These are phyloP conservation scores for Diglossa cyanea DNA, from an alignment of 2,797 vertebrate species.

Conservation along the genomic window DNA sequence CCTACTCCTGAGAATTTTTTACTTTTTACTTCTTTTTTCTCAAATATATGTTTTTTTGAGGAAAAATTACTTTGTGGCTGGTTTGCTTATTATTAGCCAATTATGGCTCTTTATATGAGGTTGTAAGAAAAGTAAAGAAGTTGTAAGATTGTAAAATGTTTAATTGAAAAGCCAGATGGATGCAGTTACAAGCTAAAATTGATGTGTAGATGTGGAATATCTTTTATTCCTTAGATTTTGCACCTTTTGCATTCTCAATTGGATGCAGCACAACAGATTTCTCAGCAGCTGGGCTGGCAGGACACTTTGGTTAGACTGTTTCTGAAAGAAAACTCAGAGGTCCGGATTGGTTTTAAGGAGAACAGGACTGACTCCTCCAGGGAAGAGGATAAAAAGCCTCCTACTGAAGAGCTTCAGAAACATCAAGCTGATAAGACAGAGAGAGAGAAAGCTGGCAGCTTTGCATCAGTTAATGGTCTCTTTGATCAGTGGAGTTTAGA, in stretches of 20 bases:
- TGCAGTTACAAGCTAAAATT: not conserved
- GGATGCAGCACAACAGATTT: conserved; percentile 88
- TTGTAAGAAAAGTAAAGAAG: not conserved
- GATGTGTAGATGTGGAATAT: not conserved
- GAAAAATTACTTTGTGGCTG: not conserved
- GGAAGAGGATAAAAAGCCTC: conserved; percentile 62
- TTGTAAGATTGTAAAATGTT: not conserved
- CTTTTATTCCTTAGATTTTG: conserved; percentile 80
- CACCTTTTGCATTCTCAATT: conserved; percentile 88
- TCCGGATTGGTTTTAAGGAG: conserved; percentile 31
- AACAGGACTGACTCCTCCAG: conserved; percentile 66
- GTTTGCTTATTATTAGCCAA: not conserved
- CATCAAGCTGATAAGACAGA: conserved; percentile 51
- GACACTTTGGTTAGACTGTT: conserved; percentile 89
- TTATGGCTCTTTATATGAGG: not conserved
- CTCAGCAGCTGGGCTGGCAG: conserved; percentile 93
- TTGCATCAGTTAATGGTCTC: conserved; percentile 59
- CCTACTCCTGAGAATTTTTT: not conserved
- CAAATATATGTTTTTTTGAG: not conserved
- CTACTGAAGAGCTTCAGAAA: conserved; percentile 63
- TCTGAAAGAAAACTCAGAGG: conserved; percentile 78
- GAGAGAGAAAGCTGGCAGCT: conserved; percentile 52
- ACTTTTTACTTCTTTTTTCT: not conserved
- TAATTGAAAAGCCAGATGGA: not conserved
- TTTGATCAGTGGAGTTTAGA: conserved; percentile 78